Percentiles rank a stretch among this genome's conserved stretches.
These are phyloP conservation scores for Plagodis pulveraria DNA, from an alignment of 2,888 invertebrate genomes.

Conservation along the genomic window DNA sequence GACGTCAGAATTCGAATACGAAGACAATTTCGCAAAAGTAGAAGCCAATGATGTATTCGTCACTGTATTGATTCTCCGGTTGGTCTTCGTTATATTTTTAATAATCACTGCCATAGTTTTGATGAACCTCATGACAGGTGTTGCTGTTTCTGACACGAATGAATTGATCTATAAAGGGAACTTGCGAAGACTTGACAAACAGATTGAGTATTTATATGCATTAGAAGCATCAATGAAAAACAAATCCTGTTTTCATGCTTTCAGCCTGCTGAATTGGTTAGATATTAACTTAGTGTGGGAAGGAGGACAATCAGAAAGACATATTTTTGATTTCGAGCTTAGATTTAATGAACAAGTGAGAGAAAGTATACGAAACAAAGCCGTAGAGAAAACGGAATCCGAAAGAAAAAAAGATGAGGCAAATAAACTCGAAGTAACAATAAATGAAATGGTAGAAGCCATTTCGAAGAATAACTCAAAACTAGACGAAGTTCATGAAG, in stretches of 20 bases:
- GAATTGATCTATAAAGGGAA: slow-evolving; percentile 81
- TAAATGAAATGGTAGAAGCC: not conserved
- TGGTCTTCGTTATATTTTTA: slow-evolving; percentile 11
- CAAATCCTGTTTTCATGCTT: slow-evolving; percentile 3
- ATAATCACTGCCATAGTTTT: slow-evolving; percentile 40
- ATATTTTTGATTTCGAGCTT: not conserved
- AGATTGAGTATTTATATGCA: slow-evolving; percentile 12
- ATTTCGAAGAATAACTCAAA: not conserved
- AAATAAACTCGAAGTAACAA: not conserved
- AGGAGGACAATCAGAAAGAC: not conserved
- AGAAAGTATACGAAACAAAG: not conserved
- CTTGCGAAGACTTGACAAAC: slow-evolving; percentile 72
- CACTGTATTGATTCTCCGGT: slow-evolving; percentile 4
- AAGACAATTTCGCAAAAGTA: slow-evolving; percentile 7
- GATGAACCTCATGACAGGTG: slow-evolving; percentile 85
- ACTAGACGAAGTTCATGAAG: no score
- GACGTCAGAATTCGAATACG: slow-evolving; percentile 83
- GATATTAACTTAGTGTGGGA: slow-evolving; percentile 6
- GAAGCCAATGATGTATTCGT: not conserved
- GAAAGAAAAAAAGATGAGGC: not conserved
- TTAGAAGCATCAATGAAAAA: slow-evolving; percentile 9
- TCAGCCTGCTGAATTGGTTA: slow-evolving; percentile 7
- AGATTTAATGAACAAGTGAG: not conserved
- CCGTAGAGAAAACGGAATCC: not conserved
- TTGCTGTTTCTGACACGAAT: slow-evolving; percentile 84